These are phyloP conservation scores for Tupaia tana DNA, from an alignment of 2,113 vertebrate genomes.

Conservation along the genomic window DNA sequence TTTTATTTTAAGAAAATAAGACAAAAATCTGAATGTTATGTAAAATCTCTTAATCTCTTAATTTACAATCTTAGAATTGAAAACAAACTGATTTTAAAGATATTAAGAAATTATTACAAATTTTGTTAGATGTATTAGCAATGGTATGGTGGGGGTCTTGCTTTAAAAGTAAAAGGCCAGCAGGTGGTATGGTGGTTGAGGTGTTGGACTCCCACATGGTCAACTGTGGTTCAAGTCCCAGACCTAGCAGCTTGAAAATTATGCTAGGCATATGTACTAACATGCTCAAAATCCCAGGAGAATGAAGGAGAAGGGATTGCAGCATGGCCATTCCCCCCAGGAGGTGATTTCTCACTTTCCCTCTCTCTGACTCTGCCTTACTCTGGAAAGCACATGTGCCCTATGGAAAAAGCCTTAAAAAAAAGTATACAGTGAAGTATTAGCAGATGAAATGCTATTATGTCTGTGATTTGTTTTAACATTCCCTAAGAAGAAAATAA, in stretches of 20 bases:
- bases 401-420: too few species aligned
- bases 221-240: too few species aligned
- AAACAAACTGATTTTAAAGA: background rate
- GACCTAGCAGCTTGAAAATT: too few species aligned
- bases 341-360: too few species aligned
- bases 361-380: too few species aligned
- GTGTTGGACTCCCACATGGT: too few species aligned
- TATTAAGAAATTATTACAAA: background rate
- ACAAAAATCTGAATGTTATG: background rate
- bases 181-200: too few species aligned
- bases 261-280: too few species aligned
- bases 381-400: too few species aligned
- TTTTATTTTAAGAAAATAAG: background rate
- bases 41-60: background rate
- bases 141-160: background rate
- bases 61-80: background rate
- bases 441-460: background rate
- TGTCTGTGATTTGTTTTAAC: background rate
- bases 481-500: slow-evolving; percentile 11
- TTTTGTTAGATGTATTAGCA: background rate
- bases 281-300: too few species aligned
- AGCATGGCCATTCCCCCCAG: too few species aligned
- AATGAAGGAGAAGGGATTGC: too few species aligned
- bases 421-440: background rate
- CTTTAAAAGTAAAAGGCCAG: background rate